Percentiles rank a stretch among this genome's conserved stretches.
Evolutionary conservation across 2,113 vertebrate species (phyloP).

Genomic region (Spheniscus mendiculus): DNA sequence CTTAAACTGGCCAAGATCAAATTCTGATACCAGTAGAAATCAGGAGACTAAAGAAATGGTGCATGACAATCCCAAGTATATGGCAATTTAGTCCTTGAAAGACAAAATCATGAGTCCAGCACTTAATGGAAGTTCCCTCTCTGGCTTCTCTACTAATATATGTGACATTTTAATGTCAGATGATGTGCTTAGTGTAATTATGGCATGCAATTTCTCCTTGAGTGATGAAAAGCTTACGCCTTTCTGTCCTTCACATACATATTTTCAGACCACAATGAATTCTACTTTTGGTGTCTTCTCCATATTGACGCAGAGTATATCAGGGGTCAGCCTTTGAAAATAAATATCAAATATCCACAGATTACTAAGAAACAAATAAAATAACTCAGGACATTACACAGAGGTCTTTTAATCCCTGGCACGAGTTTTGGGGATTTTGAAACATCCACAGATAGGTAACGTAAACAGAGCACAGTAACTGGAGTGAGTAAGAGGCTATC

Average conservation of each 20-base stretch:
- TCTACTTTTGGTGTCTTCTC: neutral
- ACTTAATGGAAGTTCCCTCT: neutral
- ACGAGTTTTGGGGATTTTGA: neutral
- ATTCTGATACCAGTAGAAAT: neutral
- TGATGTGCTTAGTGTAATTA: neutral
- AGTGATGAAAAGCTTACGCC: neutral
- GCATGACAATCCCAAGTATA: neutral
- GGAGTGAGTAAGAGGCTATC: neutral
- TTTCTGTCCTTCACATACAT: neutral
- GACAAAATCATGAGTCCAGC: neutral
- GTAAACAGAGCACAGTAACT: neutral
- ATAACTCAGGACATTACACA: neutral
- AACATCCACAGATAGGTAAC: neutral
- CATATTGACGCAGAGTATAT: neutral
- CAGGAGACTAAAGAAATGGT: neutral
- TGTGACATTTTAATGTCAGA: conserved; percentile 14
- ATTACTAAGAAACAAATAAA: neutral
- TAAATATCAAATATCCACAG: neutral
- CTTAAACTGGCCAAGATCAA: neutral
- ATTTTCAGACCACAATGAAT: neutral
- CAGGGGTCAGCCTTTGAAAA: neutral
- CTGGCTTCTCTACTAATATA: neutral
- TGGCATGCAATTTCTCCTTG: neutral
- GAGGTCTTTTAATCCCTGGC: neutral
- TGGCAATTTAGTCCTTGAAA: neutral